Base-by-base conservation (phyloP, 2,797 vertebrate species). In the Thalassophryne amazonica region DNA sequence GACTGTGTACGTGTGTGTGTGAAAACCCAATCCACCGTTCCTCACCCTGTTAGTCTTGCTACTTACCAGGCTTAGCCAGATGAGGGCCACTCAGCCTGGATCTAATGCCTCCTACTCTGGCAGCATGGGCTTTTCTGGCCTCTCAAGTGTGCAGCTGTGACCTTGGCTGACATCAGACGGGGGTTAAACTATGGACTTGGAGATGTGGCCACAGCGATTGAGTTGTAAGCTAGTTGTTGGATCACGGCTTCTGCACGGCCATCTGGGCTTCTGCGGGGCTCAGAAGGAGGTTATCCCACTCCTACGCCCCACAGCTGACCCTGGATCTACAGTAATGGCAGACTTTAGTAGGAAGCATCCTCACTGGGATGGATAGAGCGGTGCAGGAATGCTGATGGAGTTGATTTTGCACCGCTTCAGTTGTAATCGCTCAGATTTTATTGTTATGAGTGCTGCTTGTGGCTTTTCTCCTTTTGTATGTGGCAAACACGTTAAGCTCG, bases 31-130 rank as follows among this genome's bases (percentile, higher is more conserved):
- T 75, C 74, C 65, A 70, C 80, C 70, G 24, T 80, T 81, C 77
- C 73, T 82, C 83, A 83, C 84, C 80, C 79, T 85, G 80, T 86
- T 86, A 86, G 83, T 85, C 77, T 78, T 84, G 80, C 83, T 86
- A 72, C 81, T 86, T 85, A 88, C 81, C 75, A 73, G 84, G 83
- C 84, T 86, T 82, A 86, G 78, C 81, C 81, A 86, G 81, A 86
- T 82, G 79, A 82, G 83, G 84, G 83, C 83, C 74, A 78, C 80
- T 83, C 81, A 83, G 78, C 70, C 76, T 38, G 47, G 70, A 80
- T 86, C 84, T 86, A 83, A 88, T 85, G 86, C 83, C 77, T 81
- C 51, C 72, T 34, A 72, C 80, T 84, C 76, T 86, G 82, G 80
- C 82, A 83, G 70, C 74, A 69, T 81, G 76, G 77, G 73, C 80